Evolutionary conservation across 2,797 vertebrate species (phyloP), one percentile per base, ranked within the genome.

Genomic region (Rhinatrema bivittatum): DNA sequence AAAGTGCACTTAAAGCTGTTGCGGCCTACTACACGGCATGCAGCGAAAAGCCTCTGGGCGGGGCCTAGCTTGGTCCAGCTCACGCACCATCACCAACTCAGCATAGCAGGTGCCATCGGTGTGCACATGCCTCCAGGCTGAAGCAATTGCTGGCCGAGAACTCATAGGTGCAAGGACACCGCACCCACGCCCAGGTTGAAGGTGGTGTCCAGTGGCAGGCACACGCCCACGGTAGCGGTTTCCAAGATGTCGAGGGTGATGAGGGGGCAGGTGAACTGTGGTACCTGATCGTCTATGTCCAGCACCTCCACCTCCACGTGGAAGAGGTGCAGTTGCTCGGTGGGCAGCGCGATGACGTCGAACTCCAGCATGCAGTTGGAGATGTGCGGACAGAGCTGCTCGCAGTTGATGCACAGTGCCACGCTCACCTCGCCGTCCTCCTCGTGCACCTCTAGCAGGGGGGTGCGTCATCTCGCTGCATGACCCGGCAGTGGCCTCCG

Each of bases 261-360:
- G 22, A 95, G 80, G 29, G 92, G 62, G 34, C 94, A 82, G 10
- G 94, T 78, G 55, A 98, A 99, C 60, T 89, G 90, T 6, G 95
- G 95, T 1, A 93, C 80, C 72, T 99, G 93, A 70, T 99, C 95
- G 37, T 99, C 99, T 11, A 99, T 94, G 62, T 99, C 95, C 80
- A 98, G 58, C 52, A 99, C 90, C 32, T 97, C 92, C 12, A 99
- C 94, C 46, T 96, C 90, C 14, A 99, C 82, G 12, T 95, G 94
- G 62, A 99, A 94, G 5, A 98, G 81, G 81, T 95, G 93, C 61
- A 99, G 78, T 58, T 94, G 85, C 32, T 97, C 92, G 2, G 91
- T 96, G 3, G 95, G 95, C 7, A 99, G 78, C 2, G 94, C 98
- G 53, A 98, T 86, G 64, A 98, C 94, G 25, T 98, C 94, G 44